A percentile compares a stretch with the other conserved stretches of the same genome.
Conservation (phyloP, 2,888 invertebrate genomes). For the Pyrocoelia pectoralis region DNA sequence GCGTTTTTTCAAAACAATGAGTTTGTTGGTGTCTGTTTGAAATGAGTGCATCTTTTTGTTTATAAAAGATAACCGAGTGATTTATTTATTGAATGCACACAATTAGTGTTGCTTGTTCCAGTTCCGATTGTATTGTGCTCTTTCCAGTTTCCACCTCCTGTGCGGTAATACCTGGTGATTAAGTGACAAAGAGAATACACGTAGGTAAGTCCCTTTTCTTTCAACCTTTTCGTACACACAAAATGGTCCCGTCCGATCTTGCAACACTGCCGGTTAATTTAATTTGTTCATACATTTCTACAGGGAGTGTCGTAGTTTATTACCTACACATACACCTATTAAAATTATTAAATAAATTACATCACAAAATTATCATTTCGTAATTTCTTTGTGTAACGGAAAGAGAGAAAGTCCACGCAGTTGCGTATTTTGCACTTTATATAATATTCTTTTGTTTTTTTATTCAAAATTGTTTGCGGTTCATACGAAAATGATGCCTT, state of each 20-base stretch:
- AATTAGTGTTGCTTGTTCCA: no score
- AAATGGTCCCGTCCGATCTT: background rate
- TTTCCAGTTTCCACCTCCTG: no score
- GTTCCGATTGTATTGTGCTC: no score
- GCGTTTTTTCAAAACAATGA: conserved; percentile 32
- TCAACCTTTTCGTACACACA: no score
- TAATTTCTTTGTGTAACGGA: background rate
- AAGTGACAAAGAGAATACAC: background rate
- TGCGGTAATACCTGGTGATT: no score
- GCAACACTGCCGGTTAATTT: no score
- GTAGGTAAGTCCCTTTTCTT: background rate
- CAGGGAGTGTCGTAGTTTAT: background rate
- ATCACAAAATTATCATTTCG: background rate
- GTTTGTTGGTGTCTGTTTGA: conserved; percentile 10
- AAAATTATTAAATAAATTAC: background rate
- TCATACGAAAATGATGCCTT: background rate
- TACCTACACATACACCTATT: background rate
- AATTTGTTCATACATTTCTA: no score
- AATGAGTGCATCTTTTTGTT: conserved; percentile 4
- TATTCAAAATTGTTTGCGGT: background rate
- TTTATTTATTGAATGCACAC: background rate
- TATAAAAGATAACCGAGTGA: background rate
- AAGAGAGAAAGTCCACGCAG: background rate
- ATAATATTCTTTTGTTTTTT: background rate
- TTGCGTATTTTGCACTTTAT: background rate